Evolutionary conservation across 1,140 invertebrate genomes (phyloP).

Genomic region (Colletes gigas): DNA sequence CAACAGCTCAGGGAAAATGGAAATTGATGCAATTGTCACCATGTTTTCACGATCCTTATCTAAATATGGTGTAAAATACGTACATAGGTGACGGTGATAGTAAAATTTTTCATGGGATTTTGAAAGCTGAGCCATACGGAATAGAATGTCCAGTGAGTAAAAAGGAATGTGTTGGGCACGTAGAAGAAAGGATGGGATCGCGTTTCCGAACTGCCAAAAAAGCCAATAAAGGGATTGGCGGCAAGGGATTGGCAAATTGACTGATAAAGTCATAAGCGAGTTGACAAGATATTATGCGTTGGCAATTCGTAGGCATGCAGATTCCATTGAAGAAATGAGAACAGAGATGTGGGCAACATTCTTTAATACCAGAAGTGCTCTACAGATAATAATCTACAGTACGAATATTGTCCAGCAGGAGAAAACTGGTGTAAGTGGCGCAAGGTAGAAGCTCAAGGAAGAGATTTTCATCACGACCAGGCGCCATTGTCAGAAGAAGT

Average conservation of each 20-base stretch:
- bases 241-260: constrained; percentile 39
- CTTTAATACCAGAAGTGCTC: constrained; percentile 54
- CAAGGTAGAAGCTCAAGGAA: constrained; percentile 7
- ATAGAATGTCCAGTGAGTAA: background rate
- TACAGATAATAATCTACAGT: constrained; percentile 32
- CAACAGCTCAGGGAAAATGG: too few relatives aligned
- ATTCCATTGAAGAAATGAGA: constrained; percentile 50
- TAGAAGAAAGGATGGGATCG: constrained; percentile 35
- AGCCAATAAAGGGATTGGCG: constrained; percentile 37
- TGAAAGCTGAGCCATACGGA: too few relatives aligned
- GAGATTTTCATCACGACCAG: background rate
- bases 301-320: constrained; percentile 50
- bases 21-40: too few relatives aligned
- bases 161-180: constrained; percentile 16
- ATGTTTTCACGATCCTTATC: too few relatives aligned
- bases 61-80: too few relatives aligned
- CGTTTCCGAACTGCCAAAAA: constrained; percentile 38
- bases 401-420: background rate
- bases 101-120: too few relatives aligned
- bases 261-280: constrained; percentile 46
- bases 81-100: too few relatives aligned
- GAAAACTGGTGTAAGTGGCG: constrained; percentile 38
- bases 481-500: background rate
- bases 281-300: constrained; percentile 46
- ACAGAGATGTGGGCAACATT: constrained; percentile 54